Evolutionary conservation across 2,888 invertebrate genomes (phyloP), one percentile per base, ranked within the genome.

Genomic region (Dicyrtoma fusca): DNA sequence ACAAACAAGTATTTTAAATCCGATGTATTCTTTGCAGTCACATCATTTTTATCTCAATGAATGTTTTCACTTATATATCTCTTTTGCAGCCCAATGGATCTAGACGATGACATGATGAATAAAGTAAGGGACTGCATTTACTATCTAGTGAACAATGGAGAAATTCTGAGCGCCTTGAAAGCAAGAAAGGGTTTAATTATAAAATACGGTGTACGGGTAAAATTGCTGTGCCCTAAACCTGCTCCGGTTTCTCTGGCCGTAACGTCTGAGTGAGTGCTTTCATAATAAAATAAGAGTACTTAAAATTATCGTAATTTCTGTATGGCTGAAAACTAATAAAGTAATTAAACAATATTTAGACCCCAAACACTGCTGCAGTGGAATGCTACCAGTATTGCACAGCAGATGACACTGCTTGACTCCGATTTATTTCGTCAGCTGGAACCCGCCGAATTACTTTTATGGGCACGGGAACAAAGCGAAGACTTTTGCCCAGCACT

Each of bases 391-490:
- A 94, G 95, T 81, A 89, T 99, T 57, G 99, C 99, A 19, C 97
- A 97, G 83, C 98, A 99, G 86, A 97, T 99, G 95, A 99, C 99
- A 0, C 84, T 96, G 59, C 85, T 99, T 49, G 99, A 99, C 85
- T 93, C 97, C 1, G 93, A 96, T 81, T 86, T 98, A 59, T 99
- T 98, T 84, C 91, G 93, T 83, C 92, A 94, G 82, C 96, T 99
- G 81, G 97, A 98, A 85, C 95, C 97, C 75, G 95, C 97, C 0
- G 98, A 99, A 86, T 94, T 98, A 76, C 86, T 99, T 78, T 90
- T 96, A 81, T 99, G 97, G 97, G 95, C 97, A 47, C 91, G 95
- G 82, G 96, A 98, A 83, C 98, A 98, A 85, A 94, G 94, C 78
- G 98, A 98, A 84, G 97, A 97, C 83, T 88, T 92, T 81, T 96